Evolutionary conservation across 2,888 invertebrate species (phyloP).

Genomic region (Acanthosepion pharaonis): DNA sequence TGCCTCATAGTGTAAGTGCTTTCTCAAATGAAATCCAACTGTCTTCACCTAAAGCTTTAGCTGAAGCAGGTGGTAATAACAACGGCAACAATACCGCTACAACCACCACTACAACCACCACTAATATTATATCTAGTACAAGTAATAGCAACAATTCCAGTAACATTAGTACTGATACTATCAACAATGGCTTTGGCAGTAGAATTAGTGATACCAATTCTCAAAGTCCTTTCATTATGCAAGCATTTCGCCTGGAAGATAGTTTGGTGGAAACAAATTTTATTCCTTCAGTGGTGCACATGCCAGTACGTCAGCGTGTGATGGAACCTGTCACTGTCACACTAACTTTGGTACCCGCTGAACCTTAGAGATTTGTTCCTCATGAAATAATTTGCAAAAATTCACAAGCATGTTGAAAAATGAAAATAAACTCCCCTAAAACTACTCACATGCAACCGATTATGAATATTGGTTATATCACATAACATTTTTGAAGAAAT

Average conservation of each 20-base stretch:
- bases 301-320: constrained; percentile 92
- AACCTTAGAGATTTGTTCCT: constrained; percentile 52
- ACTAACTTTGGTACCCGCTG: constrained; percentile 92
- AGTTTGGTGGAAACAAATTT: constrained; percentile 78
- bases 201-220: constrained; percentile 64
- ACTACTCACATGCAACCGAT: not conserved
- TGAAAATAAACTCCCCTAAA: not conserved
- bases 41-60: constrained; percentile 13
- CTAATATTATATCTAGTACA: not conserved
- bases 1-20: constrained; percentile 39
- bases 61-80: not conserved
- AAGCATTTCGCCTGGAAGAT: constrained; percentile 55
- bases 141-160: constrained; percentile 1
- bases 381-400: not conserved
- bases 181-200: constrained; percentile 20
- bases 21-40: constrained; percentile 25
- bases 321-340: constrained; percentile 90
- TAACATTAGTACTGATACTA: not conserved
- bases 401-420: not conserved
- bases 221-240: constrained; percentile 55
- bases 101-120: not conserved
- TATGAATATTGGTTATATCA: not conserved
- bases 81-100: not conserved
- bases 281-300: constrained; percentile 92
- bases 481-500: not conserved